Conservation (phyloP, 2,113 vertebrate species). For the Perca fluviatilis region DNA sequence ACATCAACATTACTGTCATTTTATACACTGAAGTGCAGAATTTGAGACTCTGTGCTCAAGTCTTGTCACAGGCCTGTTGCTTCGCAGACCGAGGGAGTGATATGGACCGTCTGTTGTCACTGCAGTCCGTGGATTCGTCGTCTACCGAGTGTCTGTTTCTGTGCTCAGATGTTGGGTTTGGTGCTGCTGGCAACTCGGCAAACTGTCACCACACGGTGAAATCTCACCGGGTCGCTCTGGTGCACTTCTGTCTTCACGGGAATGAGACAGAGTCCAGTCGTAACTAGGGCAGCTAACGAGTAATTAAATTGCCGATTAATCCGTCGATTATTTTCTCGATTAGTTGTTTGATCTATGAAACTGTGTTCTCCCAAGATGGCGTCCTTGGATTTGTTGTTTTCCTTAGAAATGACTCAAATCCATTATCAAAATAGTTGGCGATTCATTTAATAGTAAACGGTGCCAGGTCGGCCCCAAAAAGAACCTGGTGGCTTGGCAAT, state of each 20-base stretch:
- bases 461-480: neutral
- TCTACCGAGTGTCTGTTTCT: neutral
- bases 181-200: neutral
- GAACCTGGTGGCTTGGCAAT: neutral
- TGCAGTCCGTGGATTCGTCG: neutral
- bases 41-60: conserved; percentile 45
- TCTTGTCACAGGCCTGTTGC: conserved; percentile 53
- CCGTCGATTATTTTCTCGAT: too few relatives aligned
- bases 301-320: too few relatives aligned
- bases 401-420: too few relatives aligned
- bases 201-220: conserved; percentile 41
- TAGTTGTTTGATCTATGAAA: too few relatives aligned
- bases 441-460: neutral
- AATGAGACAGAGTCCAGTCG: neutral
- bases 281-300: too few relatives aligned
- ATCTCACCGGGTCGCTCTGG: conserved; percentile 31
- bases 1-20: conserved; percentile 6
- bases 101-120: neutral
- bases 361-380: too few relatives aligned
- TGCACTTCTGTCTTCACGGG: conserved; percentile 15
- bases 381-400: too few relatives aligned
- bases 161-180: conserved; percentile 11
- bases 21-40: conserved; percentile 56
- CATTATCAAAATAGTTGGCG: too few relatives aligned
- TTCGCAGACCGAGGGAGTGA: neutral